Percentiles rank a stretch among this genome's conserved stretches.
These are phyloP conservation scores for Drosophila ercepeae DNA, from an alignment of 1,140 invertebrate genomes.

Conservation along the genomic window DNA sequence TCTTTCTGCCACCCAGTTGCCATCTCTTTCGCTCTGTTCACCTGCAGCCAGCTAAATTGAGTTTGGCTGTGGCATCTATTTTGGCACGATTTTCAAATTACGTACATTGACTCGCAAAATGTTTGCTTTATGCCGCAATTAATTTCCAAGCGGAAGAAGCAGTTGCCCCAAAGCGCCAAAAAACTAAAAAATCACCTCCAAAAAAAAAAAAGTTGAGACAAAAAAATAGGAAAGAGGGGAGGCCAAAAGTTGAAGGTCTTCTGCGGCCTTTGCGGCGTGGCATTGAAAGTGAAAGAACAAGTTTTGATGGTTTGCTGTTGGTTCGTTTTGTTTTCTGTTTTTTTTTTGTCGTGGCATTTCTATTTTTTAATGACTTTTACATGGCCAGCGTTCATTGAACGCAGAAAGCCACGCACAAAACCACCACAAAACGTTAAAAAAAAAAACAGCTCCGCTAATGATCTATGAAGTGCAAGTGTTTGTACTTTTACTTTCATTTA, in stretches of 20 bases:
- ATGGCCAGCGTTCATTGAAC: constrained; percentile 71
- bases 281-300: constrained; percentile 82
- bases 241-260: constrained; percentile 74
- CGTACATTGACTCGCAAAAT: constrained; percentile 82
- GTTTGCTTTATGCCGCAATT: constrained; percentile 81
- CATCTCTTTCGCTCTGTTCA: constrained; percentile 20
- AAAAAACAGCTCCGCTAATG: constrained; percentile 65
- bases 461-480: constrained; percentile 73
- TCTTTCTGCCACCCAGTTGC: background rate
- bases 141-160: constrained; percentile 77
- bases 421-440: constrained; percentile 6
- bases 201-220: constrained; percentile 4
- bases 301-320: constrained; percentile 54
- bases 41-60: constrained; percentile 54
- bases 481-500: constrained; percentile 82
- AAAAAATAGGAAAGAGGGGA: constrained; percentile 6
- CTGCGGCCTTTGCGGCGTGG: constrained; percentile 58
- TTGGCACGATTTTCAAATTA: constrained; percentile 82
- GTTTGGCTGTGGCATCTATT: constrained; percentile 60
- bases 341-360: constrained; percentile 39
- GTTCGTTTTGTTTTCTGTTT: constrained; percentile 34
- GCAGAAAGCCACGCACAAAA: constrained; percentile 36
- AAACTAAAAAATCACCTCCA: constrained; percentile 4
- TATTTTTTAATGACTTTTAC: constrained; percentile 78
- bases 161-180: constrained; percentile 30